Percentiles rank a stretch among this genome's conserved stretches.
phyloP scores from a whole-genome alignment of 2,797 vertebrate species.

The Tenualosa thibaudeaui region DNA sequence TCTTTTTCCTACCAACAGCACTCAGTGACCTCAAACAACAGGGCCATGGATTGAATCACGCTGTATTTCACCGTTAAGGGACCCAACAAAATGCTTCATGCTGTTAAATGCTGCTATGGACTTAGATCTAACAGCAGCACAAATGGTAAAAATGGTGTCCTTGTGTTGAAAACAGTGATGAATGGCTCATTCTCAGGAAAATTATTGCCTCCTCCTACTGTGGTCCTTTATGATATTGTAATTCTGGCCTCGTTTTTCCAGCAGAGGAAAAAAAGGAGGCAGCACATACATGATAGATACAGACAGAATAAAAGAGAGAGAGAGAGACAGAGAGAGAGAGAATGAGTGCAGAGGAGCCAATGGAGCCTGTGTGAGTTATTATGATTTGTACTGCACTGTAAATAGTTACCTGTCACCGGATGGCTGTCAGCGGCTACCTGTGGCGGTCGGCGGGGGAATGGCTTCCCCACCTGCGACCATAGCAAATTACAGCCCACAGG shows the following conservation, averaged over 20 bases:
- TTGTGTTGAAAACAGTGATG: not conserved
- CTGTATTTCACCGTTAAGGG: not conserved
- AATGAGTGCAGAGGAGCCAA: slow-evolving; percentile 32
- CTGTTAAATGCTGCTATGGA: not conserved
- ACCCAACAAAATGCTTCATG: not conserved
- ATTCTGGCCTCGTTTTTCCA: not conserved
- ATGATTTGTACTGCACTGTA: slow-evolving; percentile 49
- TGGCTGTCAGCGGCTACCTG: slow-evolving; percentile 52
- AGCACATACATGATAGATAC: not conserved
- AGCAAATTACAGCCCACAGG: slow-evolving; percentile 64
- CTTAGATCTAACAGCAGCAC: not conserved
- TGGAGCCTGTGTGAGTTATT: slow-evolving; percentile 25
- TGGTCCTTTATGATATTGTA: not conserved
- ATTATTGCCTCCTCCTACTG: not conserved
- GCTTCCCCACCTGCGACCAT: slow-evolving; percentile 57
- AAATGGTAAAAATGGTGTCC: not conserved
- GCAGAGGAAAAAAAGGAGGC: not conserved
- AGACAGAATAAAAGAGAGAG: not conserved
- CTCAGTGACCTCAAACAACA: too few relatives aligned
- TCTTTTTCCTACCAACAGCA: too few relatives aligned
- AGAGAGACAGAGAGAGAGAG: slow-evolving; percentile 1
- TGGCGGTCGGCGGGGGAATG: not conserved
- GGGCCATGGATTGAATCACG: too few relatives aligned
- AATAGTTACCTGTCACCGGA: slow-evolving; percentile 51
- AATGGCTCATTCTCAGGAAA: not conserved